Conservation (phyloP, 2,113 vertebrate genomes). For the Gyps fulvus region DNA sequence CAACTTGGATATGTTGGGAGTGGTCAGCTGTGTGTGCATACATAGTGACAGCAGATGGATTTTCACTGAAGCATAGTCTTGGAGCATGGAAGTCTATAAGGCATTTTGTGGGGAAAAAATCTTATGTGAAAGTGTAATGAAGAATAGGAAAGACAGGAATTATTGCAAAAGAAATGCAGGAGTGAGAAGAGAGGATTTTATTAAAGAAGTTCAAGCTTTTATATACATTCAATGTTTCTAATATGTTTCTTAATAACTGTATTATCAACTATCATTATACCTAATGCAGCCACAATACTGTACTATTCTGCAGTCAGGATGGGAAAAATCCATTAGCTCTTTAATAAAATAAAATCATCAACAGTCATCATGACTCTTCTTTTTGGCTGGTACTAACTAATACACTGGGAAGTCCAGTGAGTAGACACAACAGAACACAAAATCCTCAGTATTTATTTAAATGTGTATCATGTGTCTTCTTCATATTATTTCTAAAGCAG, state of each 20-base stretch:
- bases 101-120: not conserved
- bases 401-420: constrained; percentile 62
- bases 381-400: constrained; percentile 44
- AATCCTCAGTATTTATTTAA: constrained; percentile 63
- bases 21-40: not conserved
- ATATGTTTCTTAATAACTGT: constrained; percentile 68
- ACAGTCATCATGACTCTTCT: constrained; percentile 50
- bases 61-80: not conserved
- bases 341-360: constrained; percentile 60
- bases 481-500: constrained; percentile 77
- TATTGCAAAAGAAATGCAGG: constrained; percentile 39
- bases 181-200: constrained; percentile 44
- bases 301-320: constrained; percentile 63
- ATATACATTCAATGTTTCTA: constrained; percentile 75
- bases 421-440: constrained; percentile 65
- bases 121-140: not conserved
- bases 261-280: constrained; percentile 62
- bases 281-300: constrained; percentile 67
- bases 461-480: constrained; percentile 51
- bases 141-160: constrained; percentile 6
- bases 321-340: constrained; percentile 24
- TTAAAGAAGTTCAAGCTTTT: constrained; percentile 67
- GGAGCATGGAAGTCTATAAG: not conserved
- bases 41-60: not conserved
- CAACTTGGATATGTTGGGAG: not conserved